Evolutionary conservation across 2,797 vertebrate genomes (phyloP).

Genomic region (Sebastes flavidus): DNA sequence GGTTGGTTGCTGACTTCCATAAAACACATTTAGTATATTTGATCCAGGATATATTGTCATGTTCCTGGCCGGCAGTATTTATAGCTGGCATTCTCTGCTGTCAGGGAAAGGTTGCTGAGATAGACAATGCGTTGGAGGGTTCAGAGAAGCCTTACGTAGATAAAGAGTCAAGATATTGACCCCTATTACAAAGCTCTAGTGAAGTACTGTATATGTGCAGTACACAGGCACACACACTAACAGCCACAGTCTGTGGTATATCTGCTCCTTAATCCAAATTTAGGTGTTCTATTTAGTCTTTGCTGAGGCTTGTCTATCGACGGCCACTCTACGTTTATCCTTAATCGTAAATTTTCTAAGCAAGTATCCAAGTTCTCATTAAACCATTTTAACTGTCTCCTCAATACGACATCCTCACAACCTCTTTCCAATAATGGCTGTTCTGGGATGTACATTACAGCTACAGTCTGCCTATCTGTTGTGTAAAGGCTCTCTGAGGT

Average conservation of each 20-base stretch:
- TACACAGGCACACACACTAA: background rate
- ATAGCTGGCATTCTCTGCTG: constrained; percentile 69
- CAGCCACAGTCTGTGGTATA: constrained; percentile 11
- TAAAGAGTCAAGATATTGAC: constrained; percentile 53
- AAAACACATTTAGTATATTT: constrained; percentile 79
- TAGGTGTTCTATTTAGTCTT: constrained; percentile 70
- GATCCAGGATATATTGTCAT: constrained; percentile 68
- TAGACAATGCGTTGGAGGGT: constrained; percentile 59
- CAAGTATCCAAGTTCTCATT: constrained; percentile 78
- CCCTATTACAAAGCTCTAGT: constrained; percentile 43
- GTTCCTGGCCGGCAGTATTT: constrained; percentile 70
- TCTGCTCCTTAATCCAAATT: constrained; percentile 69
- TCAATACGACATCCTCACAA: constrained; percentile 67
- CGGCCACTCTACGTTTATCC: constrained; percentile 59
- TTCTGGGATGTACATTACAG: constrained; percentile 73
- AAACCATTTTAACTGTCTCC: constrained; percentile 73
- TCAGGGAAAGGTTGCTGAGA: constrained; percentile 77
- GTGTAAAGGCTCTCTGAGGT: constrained; percentile 75
- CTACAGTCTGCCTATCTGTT: constrained; percentile 71
- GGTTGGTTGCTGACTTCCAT: constrained; percentile 73
- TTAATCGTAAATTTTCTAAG: constrained; percentile 73
- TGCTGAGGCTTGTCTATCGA: constrained; percentile 62
- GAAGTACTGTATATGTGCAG: constrained; percentile 21
- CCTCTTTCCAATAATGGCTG: constrained; percentile 75
- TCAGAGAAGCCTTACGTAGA: constrained; percentile 62